These are phyloP conservation scores for Tor tambroides DNA, from an alignment of 2,113 vertebrate species.

Conservation along the genomic window DNA sequence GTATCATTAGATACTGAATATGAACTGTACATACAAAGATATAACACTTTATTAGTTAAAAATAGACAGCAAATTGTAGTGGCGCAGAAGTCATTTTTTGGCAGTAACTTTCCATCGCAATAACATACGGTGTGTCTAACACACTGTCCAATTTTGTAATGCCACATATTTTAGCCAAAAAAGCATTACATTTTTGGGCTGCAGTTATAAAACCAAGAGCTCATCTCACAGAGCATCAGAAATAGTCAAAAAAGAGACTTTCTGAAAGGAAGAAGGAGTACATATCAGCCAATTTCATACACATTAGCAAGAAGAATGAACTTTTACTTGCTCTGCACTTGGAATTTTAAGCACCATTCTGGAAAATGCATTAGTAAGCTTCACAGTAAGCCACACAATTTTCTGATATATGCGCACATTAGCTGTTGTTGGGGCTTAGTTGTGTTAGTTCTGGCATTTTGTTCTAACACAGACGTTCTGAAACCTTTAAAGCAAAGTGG, in stretches of 20 bases:
- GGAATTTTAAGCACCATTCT: slow-evolving; percentile 62
- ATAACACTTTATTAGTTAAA: not conserved
- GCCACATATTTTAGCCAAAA: not conserved
- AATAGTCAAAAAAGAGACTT: slow-evolving; percentile 31
- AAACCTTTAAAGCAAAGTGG: not conserved
- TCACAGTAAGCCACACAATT: slow-evolving; percentile 38
- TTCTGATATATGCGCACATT: slow-evolving; percentile 57
- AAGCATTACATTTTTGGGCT: not conserved
- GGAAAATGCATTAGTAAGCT: slow-evolving; percentile 58
- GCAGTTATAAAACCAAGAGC: slow-evolving; percentile 4
- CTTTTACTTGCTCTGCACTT: slow-evolving; percentile 58
- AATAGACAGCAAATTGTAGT: not conserved
- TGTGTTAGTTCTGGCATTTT: slow-evolving; percentile 8
- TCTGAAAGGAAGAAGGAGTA: slow-evolving; percentile 52
- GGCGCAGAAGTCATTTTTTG: not conserved
- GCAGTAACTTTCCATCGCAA: not conserved
- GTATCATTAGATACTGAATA: not conserved
- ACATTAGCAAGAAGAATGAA: slow-evolving; percentile 64
- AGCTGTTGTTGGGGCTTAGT: slow-evolving; percentile 47
- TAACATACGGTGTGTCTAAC: not conserved
- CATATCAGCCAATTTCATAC: slow-evolving; percentile 68
- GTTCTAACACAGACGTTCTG: slow-evolving; percentile 22
- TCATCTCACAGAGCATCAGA: slow-evolving; percentile 45
- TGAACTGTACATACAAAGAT: too few relatives aligned
- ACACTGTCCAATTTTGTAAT: not conserved